Conservation (phyloP, 2,888 invertebrate genomes). For the Leucoma salicis region DNA sequence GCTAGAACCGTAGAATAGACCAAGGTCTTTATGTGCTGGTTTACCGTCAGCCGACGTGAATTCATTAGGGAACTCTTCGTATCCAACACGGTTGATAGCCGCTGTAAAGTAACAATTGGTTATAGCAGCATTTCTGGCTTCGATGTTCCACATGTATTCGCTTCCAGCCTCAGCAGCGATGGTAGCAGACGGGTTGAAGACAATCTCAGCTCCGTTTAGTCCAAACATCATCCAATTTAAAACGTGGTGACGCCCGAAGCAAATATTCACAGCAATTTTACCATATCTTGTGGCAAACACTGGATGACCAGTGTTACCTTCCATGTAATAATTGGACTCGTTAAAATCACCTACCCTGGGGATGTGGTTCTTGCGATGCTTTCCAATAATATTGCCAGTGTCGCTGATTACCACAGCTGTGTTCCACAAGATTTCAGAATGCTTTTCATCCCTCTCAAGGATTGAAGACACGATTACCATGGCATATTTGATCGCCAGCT, state of each 20-base stretch:
- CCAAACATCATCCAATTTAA: conserved; percentile 99
- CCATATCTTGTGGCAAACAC: conserved; percentile 95
- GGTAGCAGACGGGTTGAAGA: conserved; percentile 99
- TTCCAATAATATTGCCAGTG: conserved; percentile 94
- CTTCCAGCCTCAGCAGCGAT: conserved; percentile 86
- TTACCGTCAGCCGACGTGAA: conserved; percentile 84
- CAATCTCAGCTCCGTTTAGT: conserved; percentile 98
- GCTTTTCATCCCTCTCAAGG: conserved; percentile 93
- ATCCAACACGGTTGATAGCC: conserved; percentile 97
- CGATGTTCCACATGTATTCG: conserved; percentile 97
- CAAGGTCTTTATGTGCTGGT: conserved; percentile 91
- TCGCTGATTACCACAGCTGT: conserved; percentile 97
- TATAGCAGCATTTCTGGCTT: conserved; percentile 97
- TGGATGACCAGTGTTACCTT: conserved; percentile 97
- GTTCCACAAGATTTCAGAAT: conserved; percentile 96
- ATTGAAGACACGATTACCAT: conserved; percentile 98
- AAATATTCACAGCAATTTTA: conserved; percentile 96
- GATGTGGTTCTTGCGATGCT: conserved; percentile 98
- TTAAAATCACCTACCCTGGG: conserved; percentile 99
- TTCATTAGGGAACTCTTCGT: conserved; percentile 87
- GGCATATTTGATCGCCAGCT: conserved; percentile 90
- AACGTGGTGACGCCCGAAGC: conserved; percentile 99
- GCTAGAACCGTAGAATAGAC: conserved; percentile 98
- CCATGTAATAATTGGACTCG: conserved; percentile 98
- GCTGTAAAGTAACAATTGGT: conserved; percentile 98